phyloP scores from a whole-genome alignment of 2,113 vertebrate genomes.

The Potamarius usumacintae region DNA sequence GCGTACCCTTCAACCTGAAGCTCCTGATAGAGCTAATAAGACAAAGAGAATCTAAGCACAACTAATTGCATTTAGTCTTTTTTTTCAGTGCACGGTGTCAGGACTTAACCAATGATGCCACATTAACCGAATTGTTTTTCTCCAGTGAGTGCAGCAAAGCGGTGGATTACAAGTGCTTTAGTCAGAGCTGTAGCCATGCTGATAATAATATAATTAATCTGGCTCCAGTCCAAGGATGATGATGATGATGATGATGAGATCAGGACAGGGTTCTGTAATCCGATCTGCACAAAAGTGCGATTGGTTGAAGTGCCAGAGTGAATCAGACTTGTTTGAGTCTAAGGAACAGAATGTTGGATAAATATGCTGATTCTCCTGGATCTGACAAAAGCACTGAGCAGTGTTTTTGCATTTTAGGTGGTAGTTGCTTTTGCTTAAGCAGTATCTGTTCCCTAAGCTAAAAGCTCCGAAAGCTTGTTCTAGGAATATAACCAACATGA shows the following conservation, averaged over 20 bases:
- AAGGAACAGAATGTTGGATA: background rate
- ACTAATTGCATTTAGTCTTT: constrained; percentile 13
- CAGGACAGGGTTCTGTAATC: constrained; percentile 17
- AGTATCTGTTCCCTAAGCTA: background rate
- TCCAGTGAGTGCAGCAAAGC: constrained; percentile 3
- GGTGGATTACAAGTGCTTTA: constrained; percentile 4
- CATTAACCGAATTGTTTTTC: constrained; percentile 32
- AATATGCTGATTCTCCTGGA: background rate
- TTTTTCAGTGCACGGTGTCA: background rate
- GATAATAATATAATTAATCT: constrained; percentile 29
- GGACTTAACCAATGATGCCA: constrained; percentile 6
- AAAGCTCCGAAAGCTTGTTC: background rate
- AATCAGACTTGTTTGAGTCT: background rate
- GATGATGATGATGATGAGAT: background rate
- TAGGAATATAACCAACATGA: background rate
- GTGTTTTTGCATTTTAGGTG: background rate
- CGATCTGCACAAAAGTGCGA: background rate
- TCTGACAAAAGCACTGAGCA: background rate
- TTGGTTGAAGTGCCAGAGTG: background rate
- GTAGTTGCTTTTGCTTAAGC: background rate
- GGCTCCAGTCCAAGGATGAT: constrained; percentile 9
- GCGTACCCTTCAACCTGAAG: background rate
- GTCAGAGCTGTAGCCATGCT: background rate
- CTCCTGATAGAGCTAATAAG: background rate
- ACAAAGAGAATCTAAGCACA: background rate